phyloP scores from a whole-genome alignment of 2,888 invertebrate species.

The Diplolepis rosae region DNA sequence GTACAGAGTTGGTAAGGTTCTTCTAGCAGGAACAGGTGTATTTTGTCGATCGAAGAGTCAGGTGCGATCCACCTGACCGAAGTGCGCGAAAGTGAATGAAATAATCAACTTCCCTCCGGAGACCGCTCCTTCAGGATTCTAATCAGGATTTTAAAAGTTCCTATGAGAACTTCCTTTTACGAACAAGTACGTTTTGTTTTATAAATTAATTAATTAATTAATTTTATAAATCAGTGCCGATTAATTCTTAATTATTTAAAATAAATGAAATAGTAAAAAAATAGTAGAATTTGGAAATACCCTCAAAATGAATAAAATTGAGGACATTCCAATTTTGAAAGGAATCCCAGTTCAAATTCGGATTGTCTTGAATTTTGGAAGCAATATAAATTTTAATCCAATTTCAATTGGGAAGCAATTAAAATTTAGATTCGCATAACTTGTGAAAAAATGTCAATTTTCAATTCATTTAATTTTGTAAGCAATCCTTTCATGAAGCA shows the following conservation, averaged over 20 bases:
- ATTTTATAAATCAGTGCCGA: neutral
- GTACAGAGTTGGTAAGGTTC: constrained; percentile 15
- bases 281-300: neutral
- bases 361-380: neutral
- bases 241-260: too few relatives aligned
- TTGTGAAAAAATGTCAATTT: too few relatives aligned
- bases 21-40: constrained; percentile 55
- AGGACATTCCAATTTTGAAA: neutral
- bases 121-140: constrained; percentile 16
- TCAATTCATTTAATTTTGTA: neutral
- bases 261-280: too few relatives aligned
- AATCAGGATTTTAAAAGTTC: neutral
- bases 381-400: neutral
- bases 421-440: too few relatives aligned
- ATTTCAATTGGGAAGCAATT: neutral
- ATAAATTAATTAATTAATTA: too few relatives aligned
- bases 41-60: constrained; percentile 52
- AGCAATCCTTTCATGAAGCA: too few relatives aligned
- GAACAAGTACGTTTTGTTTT: neutral
- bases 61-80: constrained; percentile 28
- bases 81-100: constrained; percentile 15
- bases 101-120: neutral
- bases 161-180: neutral
- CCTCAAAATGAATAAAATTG: neutral
- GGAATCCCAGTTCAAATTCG: too few relatives aligned